Evolutionary conservation across 2,797 vertebrate species (phyloP).

Genomic region (Dendrocincla fuliginosa): DNA sequence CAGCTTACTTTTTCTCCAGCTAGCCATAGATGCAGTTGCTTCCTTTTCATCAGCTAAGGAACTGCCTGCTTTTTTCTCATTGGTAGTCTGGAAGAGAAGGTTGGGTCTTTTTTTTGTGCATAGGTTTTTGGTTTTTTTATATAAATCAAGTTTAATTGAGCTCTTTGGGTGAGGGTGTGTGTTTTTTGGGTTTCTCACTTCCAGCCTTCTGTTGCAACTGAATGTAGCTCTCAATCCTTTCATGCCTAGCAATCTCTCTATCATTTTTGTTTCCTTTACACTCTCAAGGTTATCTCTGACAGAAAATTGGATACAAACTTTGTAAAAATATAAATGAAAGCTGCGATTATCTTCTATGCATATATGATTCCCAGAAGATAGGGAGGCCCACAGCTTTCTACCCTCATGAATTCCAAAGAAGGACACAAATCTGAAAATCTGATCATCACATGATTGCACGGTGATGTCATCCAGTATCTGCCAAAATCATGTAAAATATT

Average conservation of each 20-base stretch:
- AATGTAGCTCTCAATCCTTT: background rate
- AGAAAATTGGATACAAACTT: constrained; percentile 28
- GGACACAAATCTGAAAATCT: background rate
- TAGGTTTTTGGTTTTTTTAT: background rate
- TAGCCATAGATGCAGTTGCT: background rate
- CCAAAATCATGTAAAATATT: background rate
- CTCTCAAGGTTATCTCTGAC: constrained; percentile 52
- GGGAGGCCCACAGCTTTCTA: background rate
- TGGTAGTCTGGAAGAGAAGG: background rate
- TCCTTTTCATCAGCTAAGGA: background rate
- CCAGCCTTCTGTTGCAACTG: background rate
- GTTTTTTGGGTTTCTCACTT: background rate
- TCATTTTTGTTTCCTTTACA: constrained; percentile 21
- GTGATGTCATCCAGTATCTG: background rate
- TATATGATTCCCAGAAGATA: background rate
- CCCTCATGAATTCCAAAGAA: background rate
- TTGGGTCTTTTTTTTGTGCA: background rate
- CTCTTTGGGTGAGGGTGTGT: background rate
- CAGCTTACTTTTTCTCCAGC: background rate
- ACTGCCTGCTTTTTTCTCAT: background rate
- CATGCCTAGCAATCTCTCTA: background rate
- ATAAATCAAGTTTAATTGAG: background rate
- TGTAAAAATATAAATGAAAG: background rate
- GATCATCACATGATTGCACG: background rate
- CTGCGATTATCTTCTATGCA: constrained; percentile 15